These are phyloP conservation scores for Himalopsyche anomala DNA, from an alignment of 2,888 invertebrate species.

Conservation along the genomic window DNA sequence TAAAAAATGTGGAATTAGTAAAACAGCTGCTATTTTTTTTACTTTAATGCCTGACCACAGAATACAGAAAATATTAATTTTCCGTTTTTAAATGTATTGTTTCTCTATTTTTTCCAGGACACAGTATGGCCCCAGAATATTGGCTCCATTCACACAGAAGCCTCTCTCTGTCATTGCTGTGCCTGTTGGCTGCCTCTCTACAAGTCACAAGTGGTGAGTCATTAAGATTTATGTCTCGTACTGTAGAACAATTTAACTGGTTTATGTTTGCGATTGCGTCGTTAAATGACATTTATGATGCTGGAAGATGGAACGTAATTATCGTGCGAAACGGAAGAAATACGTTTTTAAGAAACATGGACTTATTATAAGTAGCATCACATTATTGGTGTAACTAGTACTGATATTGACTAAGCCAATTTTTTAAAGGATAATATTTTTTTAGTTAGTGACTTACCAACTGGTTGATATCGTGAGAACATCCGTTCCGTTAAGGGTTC, in stretches of 20 bases:
- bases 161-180: constrained; percentile 86
- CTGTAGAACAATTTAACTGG: constrained; percentile 6
- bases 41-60: too few relatives aligned
- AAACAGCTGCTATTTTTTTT: too few relatives aligned
- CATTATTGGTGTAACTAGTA: too few relatives aligned
- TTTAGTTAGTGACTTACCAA: too few relatives aligned
- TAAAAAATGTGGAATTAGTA: too few relatives aligned
- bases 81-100: background rate
- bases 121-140: constrained; percentile 90
- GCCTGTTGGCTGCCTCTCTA: constrained; percentile 85
- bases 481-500: too few relatives aligned
- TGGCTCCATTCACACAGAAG: constrained; percentile 89
- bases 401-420: too few relatives aligned
- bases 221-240: background rate
- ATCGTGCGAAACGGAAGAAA: background rate
- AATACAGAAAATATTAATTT: too few relatives aligned
- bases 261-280: background rate
- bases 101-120: constrained; percentile 75
- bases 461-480: too few relatives aligned
- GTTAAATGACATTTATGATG: background rate
- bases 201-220: constrained; percentile 87
- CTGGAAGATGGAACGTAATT: background rate
- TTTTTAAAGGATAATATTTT: too few relatives aligned
- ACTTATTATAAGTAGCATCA: too few relatives aligned
- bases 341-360: too few relatives aligned